phyloP scores from a whole-genome alignment of 2,113 vertebrate species.

The Thymallus thymallus region DNA sequence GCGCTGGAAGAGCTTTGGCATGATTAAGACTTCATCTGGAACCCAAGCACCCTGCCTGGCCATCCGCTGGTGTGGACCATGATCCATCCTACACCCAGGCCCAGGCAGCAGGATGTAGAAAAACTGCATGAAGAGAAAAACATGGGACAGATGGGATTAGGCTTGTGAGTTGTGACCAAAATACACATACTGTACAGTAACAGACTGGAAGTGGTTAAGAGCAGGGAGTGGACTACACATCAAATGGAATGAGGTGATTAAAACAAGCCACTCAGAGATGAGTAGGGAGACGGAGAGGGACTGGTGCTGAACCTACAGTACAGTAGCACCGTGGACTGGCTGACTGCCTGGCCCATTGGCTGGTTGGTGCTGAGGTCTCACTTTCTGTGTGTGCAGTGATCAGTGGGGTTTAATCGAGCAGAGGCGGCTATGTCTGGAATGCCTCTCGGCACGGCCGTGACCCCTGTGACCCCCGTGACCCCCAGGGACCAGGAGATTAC shows the following conservation, averaged over 20 bases:
- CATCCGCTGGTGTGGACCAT: conserved; percentile 15
- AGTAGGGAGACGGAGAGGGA: background rate
- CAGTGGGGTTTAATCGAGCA: conserved; percentile 44
- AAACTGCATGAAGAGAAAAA: too few relatives aligned
- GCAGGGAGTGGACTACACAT: too few relatives aligned
- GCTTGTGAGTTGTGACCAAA: background rate
- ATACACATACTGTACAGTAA: background rate
- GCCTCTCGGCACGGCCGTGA: conserved; percentile 41
- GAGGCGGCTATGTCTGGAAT: conserved; percentile 51
- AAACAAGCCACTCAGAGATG: background rate
- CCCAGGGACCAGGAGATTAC: conserved; percentile 48
- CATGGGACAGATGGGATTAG: background rate
- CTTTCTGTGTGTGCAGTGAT: conserved; percentile 51
- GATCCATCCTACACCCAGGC: conserved; percentile 18
- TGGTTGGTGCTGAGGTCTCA: background rate
- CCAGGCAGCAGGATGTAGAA: conserved; percentile 13
- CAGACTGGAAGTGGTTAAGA: background rate
- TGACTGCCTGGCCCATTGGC: background rate
- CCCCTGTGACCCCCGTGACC: too few relatives aligned
- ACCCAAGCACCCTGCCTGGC: background rate
- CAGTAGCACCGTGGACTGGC: conserved; percentile 1
- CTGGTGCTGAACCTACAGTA: background rate
- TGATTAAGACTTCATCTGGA: conserved; percentile 32
- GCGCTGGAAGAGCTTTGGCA: conserved; percentile 20
- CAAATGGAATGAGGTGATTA: too few relatives aligned